These are phyloP conservation scores for Melipona beecheii DNA, from an alignment of 2,888 invertebrate species.

Conservation along the genomic window DNA sequence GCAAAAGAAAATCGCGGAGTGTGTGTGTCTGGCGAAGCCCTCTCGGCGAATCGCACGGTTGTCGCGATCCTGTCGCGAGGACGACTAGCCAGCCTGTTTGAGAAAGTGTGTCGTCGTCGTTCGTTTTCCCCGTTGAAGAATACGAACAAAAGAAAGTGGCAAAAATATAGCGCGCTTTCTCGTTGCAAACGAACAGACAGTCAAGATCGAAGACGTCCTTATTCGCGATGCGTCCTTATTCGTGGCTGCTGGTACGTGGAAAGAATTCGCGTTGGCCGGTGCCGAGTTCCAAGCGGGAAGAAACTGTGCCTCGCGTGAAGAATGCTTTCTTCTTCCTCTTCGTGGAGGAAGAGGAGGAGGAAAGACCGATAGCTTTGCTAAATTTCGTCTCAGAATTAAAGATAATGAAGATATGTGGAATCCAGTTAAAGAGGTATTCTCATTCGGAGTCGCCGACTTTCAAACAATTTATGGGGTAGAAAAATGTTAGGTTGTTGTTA, in stretches of 20 bases:
- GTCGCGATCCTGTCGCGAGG: slow-evolving; percentile 5
- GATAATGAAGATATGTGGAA: no score
- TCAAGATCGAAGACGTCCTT: slow-evolving; percentile 35
- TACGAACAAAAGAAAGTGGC: slow-evolving; percentile 41
- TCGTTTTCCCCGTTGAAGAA: slow-evolving; percentile 38
- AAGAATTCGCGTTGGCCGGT: slow-evolving; percentile 28
- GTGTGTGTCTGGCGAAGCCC: slow-evolving; percentile 27
- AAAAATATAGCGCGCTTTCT: slow-evolving; percentile 36
- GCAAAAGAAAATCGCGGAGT: slow-evolving; percentile 31
- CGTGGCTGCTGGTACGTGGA: slow-evolving; percentile 26
- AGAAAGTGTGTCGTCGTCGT: slow-evolving; percentile 41
- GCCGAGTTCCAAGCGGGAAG: slow-evolving; percentile 8
- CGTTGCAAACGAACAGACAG: slow-evolving; percentile 43
- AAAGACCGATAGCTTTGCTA: slow-evolving; percentile 18
- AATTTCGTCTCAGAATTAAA: slow-evolving; percentile 14
- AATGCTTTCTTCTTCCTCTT: no score
- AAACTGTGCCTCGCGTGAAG: neutral
- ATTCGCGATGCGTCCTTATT: slow-evolving; percentile 42
- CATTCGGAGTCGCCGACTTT: no score
- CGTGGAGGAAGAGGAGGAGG: neutral
- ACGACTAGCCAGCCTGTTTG: slow-evolving; percentile 21
- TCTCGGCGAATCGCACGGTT: slow-evolving; percentile 21
- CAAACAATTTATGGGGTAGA: no score
- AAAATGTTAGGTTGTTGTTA: no score
- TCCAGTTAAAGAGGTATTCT: no score